phyloP scores from a whole-genome alignment of 2,888 invertebrate genomes.

The Schizaphis graminum region DNA sequence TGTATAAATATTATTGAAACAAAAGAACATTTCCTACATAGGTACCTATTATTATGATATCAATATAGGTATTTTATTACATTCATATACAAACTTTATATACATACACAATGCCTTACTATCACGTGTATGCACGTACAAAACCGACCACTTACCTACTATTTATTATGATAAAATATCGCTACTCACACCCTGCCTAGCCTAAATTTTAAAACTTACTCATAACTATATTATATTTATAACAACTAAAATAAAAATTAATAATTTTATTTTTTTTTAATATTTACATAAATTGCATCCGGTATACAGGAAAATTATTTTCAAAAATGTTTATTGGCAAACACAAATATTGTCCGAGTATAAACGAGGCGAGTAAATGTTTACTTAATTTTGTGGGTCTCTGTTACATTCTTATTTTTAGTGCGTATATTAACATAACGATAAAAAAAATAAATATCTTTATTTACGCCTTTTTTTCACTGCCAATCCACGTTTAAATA shows the following conservation, averaged over 20 bases:
- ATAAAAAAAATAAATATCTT: neutral
- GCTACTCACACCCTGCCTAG: neutral
- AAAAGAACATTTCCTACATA: constrained; percentile 24
- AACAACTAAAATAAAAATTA: neutral
- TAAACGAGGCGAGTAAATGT: neutral
- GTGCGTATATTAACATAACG: neutral
- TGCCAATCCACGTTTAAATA: neutral
- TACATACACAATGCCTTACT: neutral
- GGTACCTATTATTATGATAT: neutral
- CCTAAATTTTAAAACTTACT: neutral
- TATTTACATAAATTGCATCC: neutral
- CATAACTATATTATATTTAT: neutral
- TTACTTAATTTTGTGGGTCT: neutral
- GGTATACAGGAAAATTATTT: neutral
- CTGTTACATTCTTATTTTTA: neutral
- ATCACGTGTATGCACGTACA: neutral
- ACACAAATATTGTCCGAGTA: neutral
- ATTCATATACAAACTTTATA: neutral
- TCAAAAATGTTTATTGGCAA: neutral
- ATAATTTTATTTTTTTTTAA: neutral
- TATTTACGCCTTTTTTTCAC: constrained; percentile 10
- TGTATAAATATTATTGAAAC: constrained; percentile 7
- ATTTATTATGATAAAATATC: neutral
- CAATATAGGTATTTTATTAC: neutral
- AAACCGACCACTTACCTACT: neutral